A percentile compares a stretch with the other conserved stretches of the same genome.
These are phyloP conservation scores for Bombylius discolor DNA, from an alignment of 2,888 invertebrate species.

Conservation along the genomic window DNA sequence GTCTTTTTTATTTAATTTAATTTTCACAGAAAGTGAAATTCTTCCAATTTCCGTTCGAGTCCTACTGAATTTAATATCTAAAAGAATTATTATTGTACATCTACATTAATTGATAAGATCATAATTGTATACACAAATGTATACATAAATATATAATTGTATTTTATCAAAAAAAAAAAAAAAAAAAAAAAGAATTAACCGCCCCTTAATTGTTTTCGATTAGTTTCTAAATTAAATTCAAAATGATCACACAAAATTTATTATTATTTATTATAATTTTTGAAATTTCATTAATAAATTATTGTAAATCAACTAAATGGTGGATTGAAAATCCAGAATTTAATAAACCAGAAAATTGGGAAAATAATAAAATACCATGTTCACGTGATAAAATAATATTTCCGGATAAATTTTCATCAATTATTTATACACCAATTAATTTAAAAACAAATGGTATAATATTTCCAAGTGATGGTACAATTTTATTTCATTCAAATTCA, in stretches of 20 bases:
- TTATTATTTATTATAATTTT: background rate
- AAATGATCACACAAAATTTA: background rate
- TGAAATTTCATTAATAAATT: background rate
- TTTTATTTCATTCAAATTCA: background rate
- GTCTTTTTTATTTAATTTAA: too few species aligned
- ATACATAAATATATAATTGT: too few species aligned
- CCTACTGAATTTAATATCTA: too few species aligned
- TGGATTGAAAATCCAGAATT: slow-evolving; percentile 23
- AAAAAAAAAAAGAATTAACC: background rate
- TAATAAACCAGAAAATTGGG: slow-evolving; percentile 22
- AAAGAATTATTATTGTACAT: too few species aligned
- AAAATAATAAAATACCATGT: slow-evolving; percentile 25
- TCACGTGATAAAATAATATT: slow-evolving; percentile 27
- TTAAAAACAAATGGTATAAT: slow-evolving; percentile 13
- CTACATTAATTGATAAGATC: too few species aligned
- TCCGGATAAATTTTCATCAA: slow-evolving; percentile 25
- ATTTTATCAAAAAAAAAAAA: too few species aligned
- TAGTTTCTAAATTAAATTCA: background rate
- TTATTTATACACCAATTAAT: slow-evolving; percentile 22
- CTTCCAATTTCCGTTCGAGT: too few species aligned
- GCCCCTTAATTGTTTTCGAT: background rate
- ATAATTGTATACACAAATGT: too few species aligned
- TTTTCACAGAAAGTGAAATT: too few species aligned
- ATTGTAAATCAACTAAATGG: slow-evolving; percentile 19
- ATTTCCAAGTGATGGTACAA: slow-evolving; percentile 5